Base-by-base conservation (phyloP, 2,888 invertebrate genomes). In the Bedellia somnulentella region DNA sequence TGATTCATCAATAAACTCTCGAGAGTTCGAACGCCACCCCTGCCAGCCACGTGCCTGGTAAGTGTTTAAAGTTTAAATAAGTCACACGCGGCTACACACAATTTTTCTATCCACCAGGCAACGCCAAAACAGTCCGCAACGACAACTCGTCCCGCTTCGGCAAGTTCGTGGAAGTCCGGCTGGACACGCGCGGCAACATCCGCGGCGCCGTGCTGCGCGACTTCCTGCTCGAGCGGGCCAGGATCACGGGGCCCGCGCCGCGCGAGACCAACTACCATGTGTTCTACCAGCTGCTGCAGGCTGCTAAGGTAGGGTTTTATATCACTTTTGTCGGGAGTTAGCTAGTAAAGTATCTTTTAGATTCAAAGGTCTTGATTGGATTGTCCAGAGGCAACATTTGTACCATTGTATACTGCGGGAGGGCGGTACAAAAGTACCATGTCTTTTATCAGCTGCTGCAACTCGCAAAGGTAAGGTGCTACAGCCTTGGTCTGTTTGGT, bases 151-250 rank as follows among this genome's bases (percentile, higher is more conserved):
- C 91, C 22, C 81, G 94, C 6, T 94, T 94, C 61, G 94, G 94
- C n/a, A 93, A 94, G 67, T 94, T 93, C 57, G 93, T 94, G 80
- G 93, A 93, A 67, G 91, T 94, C 5, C 90, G 93, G 51, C 86
- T 94, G 54, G 93, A 94, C 67, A 82, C 82, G 37, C 84, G 89
- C 44, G 91, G 90, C 73, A 89, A 89, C 66, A 94, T 94, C 47
- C 87, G 88, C 42, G 94, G 94, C 11, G 93, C 93, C 45, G 89
- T 93, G 37, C 87, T 94, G 30, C 86, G 93, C 52, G 93, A 94
- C 62, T 94, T 93, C 57, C 75, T 94, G 30, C 71, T 94, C 37
- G 94, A 94, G 56, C 88, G 93, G 49, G 93, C 92, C 12, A 80
- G 94, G 40, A 89, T 94, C 49, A 93, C 93, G 1, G 92, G 92